Base-by-base conservation (phyloP, 2,113 vertebrate genomes). In the Dryoscopus gambensis region DNA sequence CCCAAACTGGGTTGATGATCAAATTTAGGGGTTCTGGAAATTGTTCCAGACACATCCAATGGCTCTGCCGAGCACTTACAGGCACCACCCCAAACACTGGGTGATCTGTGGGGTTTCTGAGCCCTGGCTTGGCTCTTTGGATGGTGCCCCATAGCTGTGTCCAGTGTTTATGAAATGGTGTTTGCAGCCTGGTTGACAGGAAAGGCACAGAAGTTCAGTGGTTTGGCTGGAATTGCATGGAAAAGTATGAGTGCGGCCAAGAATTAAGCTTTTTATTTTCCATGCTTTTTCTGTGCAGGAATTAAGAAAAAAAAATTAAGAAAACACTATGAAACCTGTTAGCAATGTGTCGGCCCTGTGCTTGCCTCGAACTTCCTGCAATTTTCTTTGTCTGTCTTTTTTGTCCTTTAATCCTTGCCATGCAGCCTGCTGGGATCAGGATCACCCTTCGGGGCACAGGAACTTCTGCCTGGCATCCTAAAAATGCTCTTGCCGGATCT, bases 31-130 rank as follows among this genome's bases (percentile, higher is more conserved):
- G 3, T 50, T 71, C 65, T 67, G 1, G 13, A 17, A 56, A 4
- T 47, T 50, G 23, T 31, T 33, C 27, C 1, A 2, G 42, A 12
- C 11, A 3, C 1, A 1, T 50, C 37, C 8, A 3, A 15, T 0
- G 21, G 40, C 67, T 86, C 40, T 8, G 22, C 63, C 0, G 6
- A 47, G 70, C 44, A 8, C 18, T 31, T 47, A 24, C 28, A 37
- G 56, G 35, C 35, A 57, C 28, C 20, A 10, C 7, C 40, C 68
- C 1, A 1, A 37, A 33, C 84, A 27, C 71, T 69, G 70, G 7
- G 19, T 47, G 55, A 17, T 47, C 53, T 86, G 60, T 81, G 30
- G 47, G 30, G 12, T 75, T 93, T 50, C 47, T 18, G 12, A 87
- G 67, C 24, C 7, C 49, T 49, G 27, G 8, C 56, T 53, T 83